Conservation (phyloP, 2,888 invertebrate genomes). For the Sphaerophoria taeniata region DNA sequence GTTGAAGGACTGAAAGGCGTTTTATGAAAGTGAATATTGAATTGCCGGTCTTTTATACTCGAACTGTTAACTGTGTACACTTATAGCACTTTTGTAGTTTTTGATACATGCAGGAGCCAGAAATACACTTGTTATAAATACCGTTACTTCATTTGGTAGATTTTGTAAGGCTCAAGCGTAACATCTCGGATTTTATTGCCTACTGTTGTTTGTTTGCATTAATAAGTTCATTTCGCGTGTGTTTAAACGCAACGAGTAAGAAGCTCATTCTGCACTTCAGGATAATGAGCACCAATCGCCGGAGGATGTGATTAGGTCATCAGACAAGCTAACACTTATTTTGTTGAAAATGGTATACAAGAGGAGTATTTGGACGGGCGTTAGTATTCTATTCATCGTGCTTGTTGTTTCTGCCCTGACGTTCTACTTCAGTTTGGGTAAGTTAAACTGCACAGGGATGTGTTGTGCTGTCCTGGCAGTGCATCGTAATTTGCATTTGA, state of each 20-base stretch:
- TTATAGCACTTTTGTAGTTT: conserved; percentile 22
- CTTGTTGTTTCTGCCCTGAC: conserved; percentile 80
- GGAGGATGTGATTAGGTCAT: conserved; percentile 66
- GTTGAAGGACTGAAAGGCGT: background rate
- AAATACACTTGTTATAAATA: conserved; percentile 54
- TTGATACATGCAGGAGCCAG: no score
- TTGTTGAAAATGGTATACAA: conserved; percentile 79
- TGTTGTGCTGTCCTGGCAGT: conserved; percentile 32
- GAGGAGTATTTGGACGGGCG: conserved; percentile 81
- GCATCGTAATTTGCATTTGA: conserved; percentile 45
- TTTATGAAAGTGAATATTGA: conserved; percentile 12
- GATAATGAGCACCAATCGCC: conserved; percentile 49
- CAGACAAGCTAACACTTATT: conserved; percentile 61
- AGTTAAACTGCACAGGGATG: conserved; percentile 77
- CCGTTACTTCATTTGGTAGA: conserved; percentile 34
- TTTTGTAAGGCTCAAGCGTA: conserved; percentile 11
- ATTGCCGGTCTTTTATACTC: background rate
- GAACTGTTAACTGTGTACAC: conserved; percentile 6
- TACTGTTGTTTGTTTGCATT: conserved; percentile 11
- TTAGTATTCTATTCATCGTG: conserved; percentile 79
- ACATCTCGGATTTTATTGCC: conserved; percentile 35
- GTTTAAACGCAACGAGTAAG: conserved; percentile 18
- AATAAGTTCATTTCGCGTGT: conserved; percentile 29
- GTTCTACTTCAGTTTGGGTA: conserved; percentile 82
- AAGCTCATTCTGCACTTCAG: conserved; percentile 38